Percentiles rank a stretch among this genome's conserved stretches.
phyloP scores from a whole-genome alignment of 2,113 vertebrate genomes.

The Eulemur macaco region DNA sequence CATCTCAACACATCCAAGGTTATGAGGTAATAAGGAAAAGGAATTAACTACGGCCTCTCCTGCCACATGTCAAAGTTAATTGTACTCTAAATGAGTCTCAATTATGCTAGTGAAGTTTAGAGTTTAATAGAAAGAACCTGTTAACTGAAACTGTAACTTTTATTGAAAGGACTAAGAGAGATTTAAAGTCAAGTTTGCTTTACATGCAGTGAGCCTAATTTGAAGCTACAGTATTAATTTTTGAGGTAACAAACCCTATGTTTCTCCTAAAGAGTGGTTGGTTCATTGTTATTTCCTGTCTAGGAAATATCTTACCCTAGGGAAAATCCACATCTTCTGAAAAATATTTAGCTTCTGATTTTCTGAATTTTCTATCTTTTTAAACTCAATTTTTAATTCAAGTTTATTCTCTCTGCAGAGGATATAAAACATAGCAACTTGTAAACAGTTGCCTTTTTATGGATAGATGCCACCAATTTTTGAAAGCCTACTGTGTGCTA shows the following conservation, averaged over 20 bases:
- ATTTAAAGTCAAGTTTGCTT: constrained; percentile 79
- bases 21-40: constrained; percentile 66
- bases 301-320: background rate
- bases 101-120: constrained; percentile 80
- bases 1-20: constrained; percentile 56
- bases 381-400: background rate
- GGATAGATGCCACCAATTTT: background rate
- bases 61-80: constrained; percentile 81
- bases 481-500: background rate
- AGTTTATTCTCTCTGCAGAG: background rate
- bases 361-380: constrained; percentile 3
- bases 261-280: constrained; percentile 23
- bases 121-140: constrained; percentile 81
- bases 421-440: background rate
- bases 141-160: constrained; percentile 77
- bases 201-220: constrained; percentile 55
- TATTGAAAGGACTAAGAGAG: constrained; percentile 70
- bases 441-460: background rate
- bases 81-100: constrained; percentile 83
- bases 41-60: constrained; percentile 71
- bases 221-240: constrained; percentile 35
- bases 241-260: background rate
- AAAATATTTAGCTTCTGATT: background rate
- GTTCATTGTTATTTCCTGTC: background rate
- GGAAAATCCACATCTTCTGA: background rate